These are phyloP conservation scores for Drosophila melanogaster DNA, from an alignment of 1,140 invertebrate species.

Conservation along the genomic window DNA sequence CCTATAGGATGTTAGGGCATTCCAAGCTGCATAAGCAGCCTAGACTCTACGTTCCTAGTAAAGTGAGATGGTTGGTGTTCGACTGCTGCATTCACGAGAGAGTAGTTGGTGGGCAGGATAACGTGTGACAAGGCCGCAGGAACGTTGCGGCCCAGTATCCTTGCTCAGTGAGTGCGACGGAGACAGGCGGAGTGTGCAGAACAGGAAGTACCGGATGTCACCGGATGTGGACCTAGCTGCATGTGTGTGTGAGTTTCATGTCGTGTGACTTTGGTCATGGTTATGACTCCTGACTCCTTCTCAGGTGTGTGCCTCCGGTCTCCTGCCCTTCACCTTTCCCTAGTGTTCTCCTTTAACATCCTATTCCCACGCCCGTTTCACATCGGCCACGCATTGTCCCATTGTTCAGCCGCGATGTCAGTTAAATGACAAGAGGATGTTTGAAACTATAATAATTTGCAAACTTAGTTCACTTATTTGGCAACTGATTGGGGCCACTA, in stretches of 20 bases:
- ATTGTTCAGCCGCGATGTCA: slow-evolving; percentile 66
- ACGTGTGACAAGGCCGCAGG: slow-evolving; percentile 77
- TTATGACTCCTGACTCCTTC: slow-evolving; percentile 65
- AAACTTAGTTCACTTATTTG: slow-evolving; percentile 17
- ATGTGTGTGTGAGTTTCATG: slow-evolving; percentile 48
- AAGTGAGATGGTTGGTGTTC: slow-evolving; percentile 44
- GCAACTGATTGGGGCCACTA: background rate
- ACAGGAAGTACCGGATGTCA: slow-evolving; percentile 80
- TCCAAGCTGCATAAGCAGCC: background rate
- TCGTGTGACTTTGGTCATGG: slow-evolving; percentile 79
- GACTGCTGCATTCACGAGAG: slow-evolving; percentile 37
- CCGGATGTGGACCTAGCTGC: slow-evolving; percentile 68
- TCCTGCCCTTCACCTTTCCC: slow-evolving; percentile 13
- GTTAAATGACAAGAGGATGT: slow-evolving; percentile 74
- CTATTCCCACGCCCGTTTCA: background rate
- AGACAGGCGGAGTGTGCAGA: slow-evolving; percentile 8
- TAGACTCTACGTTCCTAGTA: slow-evolving; percentile 29
- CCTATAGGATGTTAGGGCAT: no score
- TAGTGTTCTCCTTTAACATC: background rate
- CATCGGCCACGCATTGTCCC: slow-evolving; percentile 38
- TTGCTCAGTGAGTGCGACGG: slow-evolving; percentile 10
- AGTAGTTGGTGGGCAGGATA: slow-evolving; percentile 59
- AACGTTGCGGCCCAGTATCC: slow-evolving; percentile 46
- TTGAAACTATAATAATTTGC: slow-evolving; percentile 68
- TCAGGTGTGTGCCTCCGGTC: slow-evolving; percentile 49